These are phyloP conservation scores for Podocnemis expansa DNA, from an alignment of 2,113 vertebrate genomes.

Conservation along the genomic window DNA sequence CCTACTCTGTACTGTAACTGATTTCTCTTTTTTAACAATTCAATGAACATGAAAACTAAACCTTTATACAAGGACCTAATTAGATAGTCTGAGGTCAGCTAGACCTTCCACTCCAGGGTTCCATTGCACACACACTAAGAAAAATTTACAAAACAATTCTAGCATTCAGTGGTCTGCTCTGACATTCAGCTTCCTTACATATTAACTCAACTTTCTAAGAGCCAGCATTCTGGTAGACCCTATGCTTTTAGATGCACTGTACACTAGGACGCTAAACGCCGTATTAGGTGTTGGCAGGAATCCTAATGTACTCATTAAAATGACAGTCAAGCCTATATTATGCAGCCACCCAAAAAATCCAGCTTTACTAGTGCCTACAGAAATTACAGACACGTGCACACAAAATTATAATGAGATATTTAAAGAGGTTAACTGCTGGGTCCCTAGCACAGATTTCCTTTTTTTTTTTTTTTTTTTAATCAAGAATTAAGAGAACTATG, in stretches of 20 bases:
- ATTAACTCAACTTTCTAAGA: not conserved
- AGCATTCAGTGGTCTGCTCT: not conserved
- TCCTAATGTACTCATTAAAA: not conserved
- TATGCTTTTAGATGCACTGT: accelerated
- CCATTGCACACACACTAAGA: accelerated
- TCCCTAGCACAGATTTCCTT: not conserved
- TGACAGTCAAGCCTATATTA: accelerated
- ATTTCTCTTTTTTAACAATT: not conserved
- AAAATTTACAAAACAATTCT: not conserved
- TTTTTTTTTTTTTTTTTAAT: too few species aligned
- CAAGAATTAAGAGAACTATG: not conserved
- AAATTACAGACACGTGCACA: accelerated
- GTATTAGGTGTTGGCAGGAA: not conserved
- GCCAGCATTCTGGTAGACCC: not conserved
- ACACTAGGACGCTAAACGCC: not conserved
- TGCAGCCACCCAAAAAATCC: not conserved
- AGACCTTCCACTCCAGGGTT: not conserved
- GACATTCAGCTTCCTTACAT: not conserved
- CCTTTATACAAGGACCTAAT: not conserved
- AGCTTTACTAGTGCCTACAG: not conserved
- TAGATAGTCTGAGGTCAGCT: not conserved
- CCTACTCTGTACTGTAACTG: not conserved
- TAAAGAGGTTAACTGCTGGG: not conserved
- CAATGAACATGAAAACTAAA: not conserved
- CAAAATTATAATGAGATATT: not conserved